phyloP scores from a whole-genome alignment of 2,888 invertebrate genomes.

The Graphium colonna region DNA sequence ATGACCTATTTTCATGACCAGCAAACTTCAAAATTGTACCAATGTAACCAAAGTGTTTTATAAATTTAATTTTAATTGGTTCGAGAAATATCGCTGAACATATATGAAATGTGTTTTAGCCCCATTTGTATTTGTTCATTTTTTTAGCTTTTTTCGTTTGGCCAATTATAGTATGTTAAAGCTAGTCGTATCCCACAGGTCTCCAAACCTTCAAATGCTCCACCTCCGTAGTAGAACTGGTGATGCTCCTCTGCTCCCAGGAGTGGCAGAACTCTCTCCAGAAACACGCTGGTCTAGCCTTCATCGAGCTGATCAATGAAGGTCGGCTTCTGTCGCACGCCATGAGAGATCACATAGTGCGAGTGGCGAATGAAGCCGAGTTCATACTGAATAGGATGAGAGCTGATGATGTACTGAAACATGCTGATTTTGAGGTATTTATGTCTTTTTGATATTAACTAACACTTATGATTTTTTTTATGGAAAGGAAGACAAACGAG shows the following conservation, averaged over 20 bases:
- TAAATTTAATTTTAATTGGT: no score
- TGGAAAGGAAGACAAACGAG: no score
- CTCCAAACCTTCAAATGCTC: conserved; percentile 98
- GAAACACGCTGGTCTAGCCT: conserved; percentile 99
- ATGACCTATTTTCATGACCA: no score
- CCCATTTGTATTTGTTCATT: no score
- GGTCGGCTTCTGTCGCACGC: conserved; percentile 98
- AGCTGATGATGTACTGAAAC: conserved; percentile 99
- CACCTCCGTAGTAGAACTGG: conserved; percentile 98
- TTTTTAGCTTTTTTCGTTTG: no score
- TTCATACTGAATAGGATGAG: conserved; percentile 99
- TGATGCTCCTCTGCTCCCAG: conserved; percentile 99
- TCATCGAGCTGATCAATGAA: conserved; percentile 99
- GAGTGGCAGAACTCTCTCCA: conserved; percentile 99
- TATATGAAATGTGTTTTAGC: no score
- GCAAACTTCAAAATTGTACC: no score
- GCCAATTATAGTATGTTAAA: no score
- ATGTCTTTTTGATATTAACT: no score
- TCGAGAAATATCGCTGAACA: no score
- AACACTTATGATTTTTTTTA: no score
- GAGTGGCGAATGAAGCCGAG: conserved; percentile 99
- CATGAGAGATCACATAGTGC: conserved; percentile 99
- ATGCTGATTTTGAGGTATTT: conserved; percentile 94
- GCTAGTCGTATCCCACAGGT: conserved; percentile 74
- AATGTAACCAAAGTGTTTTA: no score